Evolutionary conservation across 2,888 invertebrate genomes (phyloP), one percentile per base, ranked within the genome.

Genomic region (Hartigia nigra): DNA sequence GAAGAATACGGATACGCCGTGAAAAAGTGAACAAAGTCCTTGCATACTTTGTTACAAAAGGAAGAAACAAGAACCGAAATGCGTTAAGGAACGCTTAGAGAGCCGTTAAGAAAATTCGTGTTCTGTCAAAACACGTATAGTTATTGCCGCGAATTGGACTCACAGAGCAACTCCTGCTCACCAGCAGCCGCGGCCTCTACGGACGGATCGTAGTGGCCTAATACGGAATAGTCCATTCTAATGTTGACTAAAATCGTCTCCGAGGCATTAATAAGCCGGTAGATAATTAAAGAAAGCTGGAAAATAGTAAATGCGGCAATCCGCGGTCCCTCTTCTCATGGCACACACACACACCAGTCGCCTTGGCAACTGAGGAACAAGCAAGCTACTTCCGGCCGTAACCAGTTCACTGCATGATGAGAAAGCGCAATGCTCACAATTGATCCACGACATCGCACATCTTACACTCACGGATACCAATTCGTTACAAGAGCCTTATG

Each of bases 351-450:
- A 35, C 55, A 76, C 81, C 84, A 87, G 88, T 89, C 89, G 87
- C 87, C 88, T 88, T 87, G 89, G 89, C 86, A 89, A 89, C 89
- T 89, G 82, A 84, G 88, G 89, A 88, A 88, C 88, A 87, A 87
- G 86, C 88, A 83, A 83, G 76, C 82, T 81, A 85, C 81, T 87
- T 85, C 77, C 82, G 77, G 80, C 76, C 79, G 35, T 74, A 79
- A 82, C 31, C 36, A 74, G 76, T 72, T 4, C 34, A 77, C 79
- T 75, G n/a, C 76, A 32, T 74, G 75, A 69, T 78, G 31, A 31
- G 12, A 23, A n/a, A 74, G 32, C 12, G 23, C 69, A 77, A 39
- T 39, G 69, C 70, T 72, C 69, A 76, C 82, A 74, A 70, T 70
- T 76, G 72, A 55, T 77, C 74, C 77, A 80, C 76, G 70, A 32